Conservation (phyloP, 2,797 vertebrate genomes). For the Melanotaenia nigrans region DNA sequence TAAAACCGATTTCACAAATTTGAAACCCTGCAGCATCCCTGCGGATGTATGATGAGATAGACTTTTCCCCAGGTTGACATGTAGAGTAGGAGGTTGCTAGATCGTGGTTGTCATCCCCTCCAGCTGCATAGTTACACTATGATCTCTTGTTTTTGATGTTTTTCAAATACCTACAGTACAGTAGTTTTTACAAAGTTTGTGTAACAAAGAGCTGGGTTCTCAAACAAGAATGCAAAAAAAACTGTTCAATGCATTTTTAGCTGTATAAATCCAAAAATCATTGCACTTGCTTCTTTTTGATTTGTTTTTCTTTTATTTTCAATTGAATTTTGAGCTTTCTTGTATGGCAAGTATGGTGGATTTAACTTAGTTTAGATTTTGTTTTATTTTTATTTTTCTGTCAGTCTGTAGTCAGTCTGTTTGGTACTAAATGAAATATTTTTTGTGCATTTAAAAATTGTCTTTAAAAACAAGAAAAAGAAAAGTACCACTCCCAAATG, state of each 20-base stretch:
- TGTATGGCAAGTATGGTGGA: neutral
- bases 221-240: constrained; percentile 40
- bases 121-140: constrained; percentile 70
- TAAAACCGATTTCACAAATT: constrained; percentile 59
- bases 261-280: constrained; percentile 3
- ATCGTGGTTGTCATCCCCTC: constrained; percentile 68
- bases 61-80: constrained; percentile 64
- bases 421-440: neutral
- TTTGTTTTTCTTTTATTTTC: too few relatives aligned
- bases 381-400: neutral
- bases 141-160: constrained; percentile 68
- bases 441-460: too few relatives aligned
- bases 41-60: constrained; percentile 64
- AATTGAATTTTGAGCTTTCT: too few relatives aligned
- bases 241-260: constrained; percentile 21
- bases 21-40: constrained; percentile 56
- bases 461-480: neutral
- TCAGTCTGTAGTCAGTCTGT: neutral
- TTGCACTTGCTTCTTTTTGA: neutral
- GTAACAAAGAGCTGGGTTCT: constrained; percentile 50
- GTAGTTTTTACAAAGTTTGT: constrained; percentile 58
- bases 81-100: constrained; percentile 62
- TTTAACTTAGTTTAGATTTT: neutral
- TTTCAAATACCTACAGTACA: constrained; percentile 67
- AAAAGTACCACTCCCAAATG: neutral